Percentiles rank a stretch among this genome's conserved stretches.
Evolutionary conservation across 2,113 vertebrate genomes (phyloP).

Genomic region (Synchiropus splendidus): DNA sequence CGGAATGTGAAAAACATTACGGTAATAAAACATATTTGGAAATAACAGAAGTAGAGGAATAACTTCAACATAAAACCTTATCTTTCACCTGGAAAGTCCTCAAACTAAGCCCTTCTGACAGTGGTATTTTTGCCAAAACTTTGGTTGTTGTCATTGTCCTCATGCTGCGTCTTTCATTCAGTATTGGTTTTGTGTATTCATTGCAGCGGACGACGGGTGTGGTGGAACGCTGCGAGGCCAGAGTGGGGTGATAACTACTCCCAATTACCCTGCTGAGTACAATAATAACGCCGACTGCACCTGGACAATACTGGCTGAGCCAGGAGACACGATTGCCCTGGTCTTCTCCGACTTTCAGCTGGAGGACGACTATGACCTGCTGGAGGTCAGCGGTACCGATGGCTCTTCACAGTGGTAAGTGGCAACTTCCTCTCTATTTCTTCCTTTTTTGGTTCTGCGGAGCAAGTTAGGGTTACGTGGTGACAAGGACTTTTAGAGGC

Average conservation of each 20-base stretch:
- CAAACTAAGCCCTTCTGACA: too few relatives aligned
- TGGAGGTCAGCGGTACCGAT: slow-evolving; percentile 93
- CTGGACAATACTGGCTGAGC: slow-evolving; percentile 94
- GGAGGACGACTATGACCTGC: slow-evolving; percentile 91
- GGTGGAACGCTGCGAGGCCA: slow-evolving; percentile 91
- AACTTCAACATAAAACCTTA: too few relatives aligned
- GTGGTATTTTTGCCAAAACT: too few relatives aligned
- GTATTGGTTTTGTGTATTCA: neutral
- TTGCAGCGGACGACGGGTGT: slow-evolving; percentile 87
- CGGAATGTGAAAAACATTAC: too few relatives aligned
- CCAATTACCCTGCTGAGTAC: slow-evolving; percentile 90
- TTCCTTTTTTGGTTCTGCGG: slow-evolving; percentile 1
- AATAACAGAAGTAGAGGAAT: too few relatives aligned
- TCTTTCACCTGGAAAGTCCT: too few relatives aligned
- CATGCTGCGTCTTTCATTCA: too few relatives aligned
- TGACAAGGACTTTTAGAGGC: too few relatives aligned
- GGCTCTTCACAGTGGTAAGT: slow-evolving; percentile 94
- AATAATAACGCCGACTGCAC: slow-evolving; percentile 96
- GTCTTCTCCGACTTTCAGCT: slow-evolving; percentile 95
- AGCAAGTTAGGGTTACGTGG: neutral
- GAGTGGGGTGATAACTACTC: slow-evolving; percentile 91
- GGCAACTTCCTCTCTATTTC: neutral
- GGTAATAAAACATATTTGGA: too few relatives aligned
- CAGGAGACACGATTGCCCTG: slow-evolving; percentile 94
- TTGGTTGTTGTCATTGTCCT: too few relatives aligned